Conservation (phyloP, 2,113 vertebrate species). For the Phyllostomus discolor region DNA sequence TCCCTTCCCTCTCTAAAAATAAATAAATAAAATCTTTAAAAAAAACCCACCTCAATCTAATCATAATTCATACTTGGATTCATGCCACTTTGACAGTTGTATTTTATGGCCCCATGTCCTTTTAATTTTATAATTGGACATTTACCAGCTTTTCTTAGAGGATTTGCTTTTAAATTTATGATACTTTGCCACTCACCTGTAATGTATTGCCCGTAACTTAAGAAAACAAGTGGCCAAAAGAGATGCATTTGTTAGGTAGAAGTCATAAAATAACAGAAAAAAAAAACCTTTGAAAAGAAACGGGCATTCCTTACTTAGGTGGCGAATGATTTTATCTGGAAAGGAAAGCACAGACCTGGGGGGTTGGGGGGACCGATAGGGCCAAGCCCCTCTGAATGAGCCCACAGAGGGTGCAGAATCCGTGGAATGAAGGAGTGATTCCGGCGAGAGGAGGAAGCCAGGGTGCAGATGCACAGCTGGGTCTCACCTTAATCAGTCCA, state of each 20-base stretch:
- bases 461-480: not conserved
- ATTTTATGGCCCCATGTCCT: constrained; percentile 61
- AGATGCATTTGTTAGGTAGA: constrained; percentile 48
- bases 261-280: constrained; percentile 51
- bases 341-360: not conserved
- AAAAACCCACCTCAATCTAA: constrained; percentile 24
- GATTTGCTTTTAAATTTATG: constrained; percentile 55
- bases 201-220: constrained; percentile 25
- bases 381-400: not conserved
- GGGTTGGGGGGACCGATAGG: not conserved
- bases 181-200: constrained; percentile 40
- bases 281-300: not conserved
- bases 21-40: no score
- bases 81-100: constrained; percentile 17
- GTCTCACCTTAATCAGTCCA: not conserved
- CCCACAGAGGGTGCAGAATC: not conserved
- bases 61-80: constrained; percentile 43
- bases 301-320: not conserved
- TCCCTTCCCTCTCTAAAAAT: no score
- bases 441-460: not conserved
- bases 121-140: constrained; percentile 57
- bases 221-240: constrained; percentile 28
- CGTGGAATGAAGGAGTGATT: no score
- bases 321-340: not conserved
- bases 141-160: constrained; percentile 36